A percentile compares a stretch with the other conserved stretches of the same genome.
phyloP scores from a whole-genome alignment of 2,888 invertebrate species.

The Drosophila rellima region DNA sequence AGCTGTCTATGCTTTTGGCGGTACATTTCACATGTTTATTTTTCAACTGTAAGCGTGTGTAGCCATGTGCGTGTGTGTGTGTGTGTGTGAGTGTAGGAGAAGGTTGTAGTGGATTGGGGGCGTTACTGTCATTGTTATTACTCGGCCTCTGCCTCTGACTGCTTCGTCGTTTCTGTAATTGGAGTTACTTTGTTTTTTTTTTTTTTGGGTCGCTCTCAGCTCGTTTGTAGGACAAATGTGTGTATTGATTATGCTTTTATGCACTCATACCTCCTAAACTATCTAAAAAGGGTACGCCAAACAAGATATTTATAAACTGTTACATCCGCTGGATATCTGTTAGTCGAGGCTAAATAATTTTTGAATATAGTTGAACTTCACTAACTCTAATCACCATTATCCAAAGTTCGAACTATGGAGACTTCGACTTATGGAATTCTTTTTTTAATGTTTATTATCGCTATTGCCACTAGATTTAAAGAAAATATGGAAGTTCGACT shows the following conservation, averaged over 20 bases:
- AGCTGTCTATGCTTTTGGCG: slow-evolving; percentile 82
- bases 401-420: too few species aligned
- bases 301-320: neutral
- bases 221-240: slow-evolving; percentile 83
- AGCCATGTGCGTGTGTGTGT: slow-evolving; percentile 15
- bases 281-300: slow-evolving; percentile 6
- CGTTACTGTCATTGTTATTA: slow-evolving; percentile 79
- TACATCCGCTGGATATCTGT: too few species aligned
- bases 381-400: too few species aligned
- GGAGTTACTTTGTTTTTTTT: slow-evolving; percentile 59
- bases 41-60: slow-evolving; percentile 30
- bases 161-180: slow-evolving; percentile 48
- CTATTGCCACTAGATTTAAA: too few species aligned
- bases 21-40: slow-evolving; percentile 75
- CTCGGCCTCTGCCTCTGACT: slow-evolving; percentile 42
- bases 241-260: slow-evolving; percentile 77
- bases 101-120: slow-evolving; percentile 50
- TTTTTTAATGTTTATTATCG: too few species aligned
- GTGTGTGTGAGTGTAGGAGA: slow-evolving; percentile 21
- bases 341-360: too few species aligned
- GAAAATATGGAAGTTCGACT: too few species aligned
- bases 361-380: too few species aligned
- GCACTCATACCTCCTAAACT: slow-evolving; percentile 24
- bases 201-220: slow-evolving; percentile 64
- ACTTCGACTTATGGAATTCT: too few species aligned